phyloP scores from a whole-genome alignment of 1,140 invertebrate species.

The Vanessa tameamea region DNA sequence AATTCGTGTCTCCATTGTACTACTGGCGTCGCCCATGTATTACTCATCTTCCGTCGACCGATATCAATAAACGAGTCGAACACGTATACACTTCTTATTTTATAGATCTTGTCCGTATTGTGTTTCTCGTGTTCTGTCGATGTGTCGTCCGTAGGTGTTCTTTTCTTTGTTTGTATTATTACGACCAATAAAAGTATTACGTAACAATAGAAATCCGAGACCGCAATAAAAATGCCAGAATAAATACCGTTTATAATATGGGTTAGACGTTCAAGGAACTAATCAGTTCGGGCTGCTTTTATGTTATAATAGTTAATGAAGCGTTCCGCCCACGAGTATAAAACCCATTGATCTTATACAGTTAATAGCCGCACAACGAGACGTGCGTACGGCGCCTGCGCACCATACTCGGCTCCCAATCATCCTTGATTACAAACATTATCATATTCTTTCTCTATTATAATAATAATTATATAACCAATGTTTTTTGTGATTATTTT shows the following conservation, averaged over 20 bases:
- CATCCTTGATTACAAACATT: constrained; percentile 56
- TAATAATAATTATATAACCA: neutral
- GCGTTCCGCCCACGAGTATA: constrained; percentile 65
- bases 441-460: constrained; percentile 6
- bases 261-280: constrained; percentile 50
- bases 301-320: constrained; percentile 76
- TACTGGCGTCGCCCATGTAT: constrained; percentile 64
- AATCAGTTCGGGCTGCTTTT: constrained; percentile 68
- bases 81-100: constrained; percentile 51
- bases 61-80: constrained; percentile 61
- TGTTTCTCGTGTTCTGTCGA: constrained; percentile 46
- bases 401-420: constrained; percentile 43
- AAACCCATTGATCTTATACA: constrained; percentile 65
- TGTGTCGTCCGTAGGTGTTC: constrained; percentile 54
- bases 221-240: constrained; percentile 37
- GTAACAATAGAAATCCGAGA: constrained; percentile 37
- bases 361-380: constrained; percentile 65
- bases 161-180: constrained; percentile 56
- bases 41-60: constrained; percentile 62
- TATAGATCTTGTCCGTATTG: constrained; percentile 57
- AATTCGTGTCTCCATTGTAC: constrained; percentile 76
- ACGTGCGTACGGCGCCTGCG: constrained; percentile 41
- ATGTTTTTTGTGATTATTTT: too few relatives aligned
- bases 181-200: constrained; percentile 50
- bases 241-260: constrained; percentile 40